Base-by-base conservation (phyloP, 2,797 vertebrate genomes). In the Tauraco hartlaubi region DNA sequence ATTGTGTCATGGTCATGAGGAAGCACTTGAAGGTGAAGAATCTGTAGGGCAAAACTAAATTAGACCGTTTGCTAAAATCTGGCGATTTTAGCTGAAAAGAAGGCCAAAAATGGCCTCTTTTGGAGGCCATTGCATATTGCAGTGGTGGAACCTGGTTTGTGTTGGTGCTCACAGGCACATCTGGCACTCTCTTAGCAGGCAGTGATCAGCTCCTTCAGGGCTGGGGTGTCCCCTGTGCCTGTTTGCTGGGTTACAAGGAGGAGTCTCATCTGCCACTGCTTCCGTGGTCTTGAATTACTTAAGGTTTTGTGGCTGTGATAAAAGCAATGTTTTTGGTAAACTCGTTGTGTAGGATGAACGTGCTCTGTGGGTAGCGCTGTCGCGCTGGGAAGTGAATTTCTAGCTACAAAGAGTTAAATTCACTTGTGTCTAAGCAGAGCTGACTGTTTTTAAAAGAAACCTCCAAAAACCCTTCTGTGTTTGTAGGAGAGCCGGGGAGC, bases 1-100 rank as follows among this genome's bases (percentile, higher is more conserved):
- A 0, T 19, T 71, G 9, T 39, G 25, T 35, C 15, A 5, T 3
- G 11, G 23, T 23, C 29, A 5, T 1, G 19, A 35, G 41, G 33
- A 64, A 75, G 35, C 18, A 59, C n/a, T 37, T 20, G 78, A 39
- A 39, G 68, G 25, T 46, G 29, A 37, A 31, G 39, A 37, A 39
- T 58, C 20, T 46, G 23, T 26, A 31, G 62, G 31, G 31, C n/a
- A 71, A 87, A 68, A 7, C 15, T 44, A 5, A 67, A 55, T 67
- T 10, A 18, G 48, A 49, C 21, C 1, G 2, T 29, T 69, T 8
- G 33, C 75, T 67, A n/a, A n/a, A 63, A 68, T 59, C 20, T 31
- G 26, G 12, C 29, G 4, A 8, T 61, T 82, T 66, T 0, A 5
- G 46, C 67, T 5, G 5, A 22, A 35, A 41, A 46, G 35, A 54